Conservation (phyloP, 2,888 invertebrate genomes). For the Andrena bicolor region DNA sequence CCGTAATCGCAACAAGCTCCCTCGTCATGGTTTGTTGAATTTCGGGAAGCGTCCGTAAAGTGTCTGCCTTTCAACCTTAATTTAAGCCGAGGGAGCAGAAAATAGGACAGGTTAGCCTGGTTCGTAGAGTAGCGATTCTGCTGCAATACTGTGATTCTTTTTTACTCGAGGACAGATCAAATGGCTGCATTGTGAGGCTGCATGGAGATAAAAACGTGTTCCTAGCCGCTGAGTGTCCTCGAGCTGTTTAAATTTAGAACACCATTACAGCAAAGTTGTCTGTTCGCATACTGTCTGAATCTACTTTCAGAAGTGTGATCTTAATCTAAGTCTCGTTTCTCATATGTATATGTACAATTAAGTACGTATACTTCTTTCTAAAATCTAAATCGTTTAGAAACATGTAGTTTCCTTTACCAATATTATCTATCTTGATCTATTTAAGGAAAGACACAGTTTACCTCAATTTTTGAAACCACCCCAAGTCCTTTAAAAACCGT, state of each 20-base stretch:
- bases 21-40: constrained; percentile 47
- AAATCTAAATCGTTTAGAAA: too few relatives aligned
- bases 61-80: constrained; percentile 48
- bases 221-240: not conserved
- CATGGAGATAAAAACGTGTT: constrained; percentile 13
- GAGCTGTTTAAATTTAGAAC: not conserved
- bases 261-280: not conserved
- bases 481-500: not conserved
- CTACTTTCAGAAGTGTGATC: too few relatives aligned
- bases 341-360: too few relatives aligned
- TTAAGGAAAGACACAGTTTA: too few relatives aligned
- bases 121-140: constrained; percentile 9
- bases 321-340: too few relatives aligned
- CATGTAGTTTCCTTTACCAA: too few relatives aligned
- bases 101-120: constrained; percentile 30
- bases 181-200: not conserved
- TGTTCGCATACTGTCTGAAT: not conserved
- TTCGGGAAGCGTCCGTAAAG: constrained; percentile 40
- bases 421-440: too few relatives aligned
- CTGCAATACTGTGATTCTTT: constrained; percentile 25
- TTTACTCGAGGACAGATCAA: constrained; percentile 20
- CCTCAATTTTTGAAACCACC: too few relatives aligned
- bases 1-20: constrained; percentile 30
- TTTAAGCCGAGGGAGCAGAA: constrained; percentile 44
- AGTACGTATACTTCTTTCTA: too few relatives aligned